Conservation (phyloP, 2,797 vertebrate genomes). For the Gymnopithys bicolor region DNA sequence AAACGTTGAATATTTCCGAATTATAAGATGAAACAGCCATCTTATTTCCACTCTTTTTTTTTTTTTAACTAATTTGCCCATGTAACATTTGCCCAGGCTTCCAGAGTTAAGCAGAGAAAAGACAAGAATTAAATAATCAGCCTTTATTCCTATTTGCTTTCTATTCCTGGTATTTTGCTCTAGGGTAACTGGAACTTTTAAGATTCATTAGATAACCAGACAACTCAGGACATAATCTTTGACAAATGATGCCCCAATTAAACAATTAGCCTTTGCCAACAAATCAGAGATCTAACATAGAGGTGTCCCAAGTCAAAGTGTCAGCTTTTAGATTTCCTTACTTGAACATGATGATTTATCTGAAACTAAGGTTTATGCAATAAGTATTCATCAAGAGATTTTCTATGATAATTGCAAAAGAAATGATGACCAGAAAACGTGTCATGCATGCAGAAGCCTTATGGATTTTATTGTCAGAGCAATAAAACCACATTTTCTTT, state of each 20-base stretch:
- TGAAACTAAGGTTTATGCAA: neutral
- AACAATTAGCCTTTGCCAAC: neutral
- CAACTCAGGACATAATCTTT: neutral
- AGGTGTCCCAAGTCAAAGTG: neutral
- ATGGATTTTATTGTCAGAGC: neutral
- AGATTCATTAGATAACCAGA: neutral
- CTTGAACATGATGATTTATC: neutral
- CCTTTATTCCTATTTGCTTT: neutral
- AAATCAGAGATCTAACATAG: neutral
- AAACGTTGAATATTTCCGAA: neutral
- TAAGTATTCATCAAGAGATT: neutral
- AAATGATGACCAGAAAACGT: neutral
- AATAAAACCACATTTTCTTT: neutral
- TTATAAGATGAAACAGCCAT: neutral
- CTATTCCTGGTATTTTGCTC: neutral
- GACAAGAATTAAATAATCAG: neutral
- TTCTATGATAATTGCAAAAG: neutral
- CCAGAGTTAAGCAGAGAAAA: neutral
- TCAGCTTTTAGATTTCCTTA: neutral
- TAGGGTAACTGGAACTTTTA: neutral
- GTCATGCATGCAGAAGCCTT: neutral
- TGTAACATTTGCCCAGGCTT: neutral
- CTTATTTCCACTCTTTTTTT: neutral
- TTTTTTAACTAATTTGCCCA: neutral
- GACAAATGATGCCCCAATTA: neutral